Evolutionary conservation across 1,140 invertebrate species (phyloP).

Genomic region (Eupristina koningsbergeri): DNA sequence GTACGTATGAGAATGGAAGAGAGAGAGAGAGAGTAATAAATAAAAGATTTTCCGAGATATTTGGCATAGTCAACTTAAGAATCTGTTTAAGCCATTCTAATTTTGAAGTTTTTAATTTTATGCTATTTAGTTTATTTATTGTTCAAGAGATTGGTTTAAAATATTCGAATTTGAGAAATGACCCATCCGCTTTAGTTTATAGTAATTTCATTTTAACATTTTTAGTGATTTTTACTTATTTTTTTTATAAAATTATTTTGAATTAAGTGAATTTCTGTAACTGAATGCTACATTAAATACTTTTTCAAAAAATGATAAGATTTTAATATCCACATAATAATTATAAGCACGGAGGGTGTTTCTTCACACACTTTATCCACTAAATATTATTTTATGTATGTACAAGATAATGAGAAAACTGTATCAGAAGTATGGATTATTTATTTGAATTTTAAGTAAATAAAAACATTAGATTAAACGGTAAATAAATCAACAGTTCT

Average conservation of each 20-base stretch:
- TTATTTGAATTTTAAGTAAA: background rate
- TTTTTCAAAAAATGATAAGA: no score
- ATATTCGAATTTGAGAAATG: no score
- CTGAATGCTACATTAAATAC: no score
- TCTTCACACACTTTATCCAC: no score
- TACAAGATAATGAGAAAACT: background rate
- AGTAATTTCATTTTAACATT: no score
- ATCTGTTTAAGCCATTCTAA: background rate
- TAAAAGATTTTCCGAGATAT: background rate
- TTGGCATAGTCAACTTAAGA: background rate
- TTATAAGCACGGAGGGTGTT: no score
- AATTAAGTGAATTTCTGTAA: no score
- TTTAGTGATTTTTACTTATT: no score
- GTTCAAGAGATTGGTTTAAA: background rate
- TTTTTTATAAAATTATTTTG: no score
- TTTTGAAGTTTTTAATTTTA: background rate
- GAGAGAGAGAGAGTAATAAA: background rate
- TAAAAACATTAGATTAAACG: background rate
- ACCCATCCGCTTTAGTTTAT: no score
- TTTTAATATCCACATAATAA: no score
- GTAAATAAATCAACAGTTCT: conserved; percentile 7
- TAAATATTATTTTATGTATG: background rate
- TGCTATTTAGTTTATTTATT: background rate
- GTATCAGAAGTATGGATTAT: background rate
- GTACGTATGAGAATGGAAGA: no score